Evolutionary conservation across 2,797 vertebrate genomes (phyloP).

Genomic region (Carapus acus): DNA sequence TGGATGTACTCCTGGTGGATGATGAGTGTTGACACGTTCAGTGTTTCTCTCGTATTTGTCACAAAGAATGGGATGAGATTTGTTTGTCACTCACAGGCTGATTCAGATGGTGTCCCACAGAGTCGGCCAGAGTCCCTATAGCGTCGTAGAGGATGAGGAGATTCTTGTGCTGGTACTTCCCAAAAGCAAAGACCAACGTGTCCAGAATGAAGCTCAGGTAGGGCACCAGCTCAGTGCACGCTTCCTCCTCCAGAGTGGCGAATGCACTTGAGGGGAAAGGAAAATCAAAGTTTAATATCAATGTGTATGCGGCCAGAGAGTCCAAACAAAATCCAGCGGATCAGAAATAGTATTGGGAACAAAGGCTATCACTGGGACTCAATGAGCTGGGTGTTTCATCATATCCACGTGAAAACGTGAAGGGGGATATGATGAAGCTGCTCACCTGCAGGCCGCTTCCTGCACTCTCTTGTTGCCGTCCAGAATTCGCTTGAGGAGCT

Average conservation of each 20-base stretch:
- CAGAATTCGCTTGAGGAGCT: slow-evolving; percentile 91
- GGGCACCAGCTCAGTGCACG: slow-evolving; percentile 91
- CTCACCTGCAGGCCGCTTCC: slow-evolving; percentile 91
- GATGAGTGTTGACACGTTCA: neutral
- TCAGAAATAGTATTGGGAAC: slow-evolving; percentile 61
- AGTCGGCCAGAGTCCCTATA: slow-evolving; percentile 91
- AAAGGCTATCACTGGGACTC: slow-evolving; percentile 60
- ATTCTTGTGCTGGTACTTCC: slow-evolving; percentile 97
- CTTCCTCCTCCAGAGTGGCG: slow-evolving; percentile 92
- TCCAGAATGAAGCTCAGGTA: slow-evolving; percentile 94
- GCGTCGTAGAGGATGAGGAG: slow-evolving; percentile 93
- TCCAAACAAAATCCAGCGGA: slow-evolving; percentile 22
- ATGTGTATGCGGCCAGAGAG: neutral
- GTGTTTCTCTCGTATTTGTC: neutral
- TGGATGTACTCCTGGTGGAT: slow-evolving; percentile 86
- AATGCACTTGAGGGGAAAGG: slow-evolving; percentile 74
- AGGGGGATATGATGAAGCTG: fast-evolving
- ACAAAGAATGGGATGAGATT: too few relatives aligned
- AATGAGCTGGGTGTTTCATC: slow-evolving; percentile 62
- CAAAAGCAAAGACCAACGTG: slow-evolving; percentile 91
- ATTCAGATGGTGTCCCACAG: slow-evolving; percentile 94
- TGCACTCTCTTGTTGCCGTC: slow-evolving; percentile 94
- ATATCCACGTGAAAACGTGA: slow-evolving; percentile 36
- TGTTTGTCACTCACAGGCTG: slow-evolving; percentile 74
- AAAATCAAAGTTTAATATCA: neutral